Evolutionary conservation across 2,797 vertebrate species (phyloP), one percentile per base, ranked within the genome.

Genomic region (Simalia tracyae): DNA sequence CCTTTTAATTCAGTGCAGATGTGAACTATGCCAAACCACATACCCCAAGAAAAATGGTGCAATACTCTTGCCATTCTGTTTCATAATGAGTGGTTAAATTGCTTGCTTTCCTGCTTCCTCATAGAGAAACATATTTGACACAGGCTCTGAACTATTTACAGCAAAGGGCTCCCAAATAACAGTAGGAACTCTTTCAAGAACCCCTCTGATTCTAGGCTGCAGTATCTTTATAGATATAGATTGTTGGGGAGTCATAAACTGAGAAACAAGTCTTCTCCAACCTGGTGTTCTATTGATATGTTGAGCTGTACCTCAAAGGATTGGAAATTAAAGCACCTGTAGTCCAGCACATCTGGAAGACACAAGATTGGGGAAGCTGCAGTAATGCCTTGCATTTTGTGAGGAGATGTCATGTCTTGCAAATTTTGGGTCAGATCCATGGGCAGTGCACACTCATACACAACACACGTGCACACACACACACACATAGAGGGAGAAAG

Each of bases 1-100:
- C 66, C 88, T 72, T 57, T 56, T 72, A 72, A 72, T 72, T 72
- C 66, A 72, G 54, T 56, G 88, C n/a, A 89, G 88, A 68, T n/a
- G 22, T 7, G 50, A 81, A 56, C 42, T 81, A 31, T 60, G 50
- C 56, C 89, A 89, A 59, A 60, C 22, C 56, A 59, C 22, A 11
- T 28, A 90, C 60, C 31, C n/a, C 19, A 89, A 59, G 68, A 84
- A 84, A 60, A 90, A 61, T 61, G 72, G 57, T 10, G 14, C 57
- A n/a, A 28, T 14, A 4, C 42, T 42, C 11, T 50, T 84, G 36
- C 57, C 14, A 22, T 84, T 50, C 57, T 26, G 26, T 50, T 54
- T 54, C 54, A 63, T 64, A 28, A n/a, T 50, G 60, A 24, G 7
- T 46, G 54, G 60, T 64, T 90, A 28, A n/a, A 17, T 85, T 56